Conservation (phyloP, 1,140 invertebrate genomes). For the Lasioglossum albipes region DNA sequence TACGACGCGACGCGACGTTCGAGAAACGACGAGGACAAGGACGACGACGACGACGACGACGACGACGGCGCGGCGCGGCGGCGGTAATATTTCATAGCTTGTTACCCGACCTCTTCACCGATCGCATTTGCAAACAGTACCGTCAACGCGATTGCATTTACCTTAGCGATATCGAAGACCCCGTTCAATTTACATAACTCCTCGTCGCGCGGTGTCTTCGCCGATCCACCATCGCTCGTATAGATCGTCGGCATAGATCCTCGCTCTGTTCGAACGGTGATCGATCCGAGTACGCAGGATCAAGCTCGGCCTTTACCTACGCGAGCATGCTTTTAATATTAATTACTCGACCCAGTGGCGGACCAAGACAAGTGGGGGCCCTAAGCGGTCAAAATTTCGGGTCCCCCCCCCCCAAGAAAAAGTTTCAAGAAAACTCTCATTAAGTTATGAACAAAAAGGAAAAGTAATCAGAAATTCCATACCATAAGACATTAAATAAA, state of each 20-base stretch:
- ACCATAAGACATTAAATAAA: too few relatives aligned
- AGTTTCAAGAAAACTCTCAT: too few relatives aligned
- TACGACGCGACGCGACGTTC: too few relatives aligned
- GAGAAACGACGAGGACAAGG: not conserved
- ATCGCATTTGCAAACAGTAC: conserved; percentile 7
- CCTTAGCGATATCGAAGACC: not conserved
- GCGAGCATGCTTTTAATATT: conserved; percentile 50
- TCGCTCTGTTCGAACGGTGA: conserved; percentile 19
- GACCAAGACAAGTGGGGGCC: too few relatives aligned
- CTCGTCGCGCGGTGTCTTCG: not conserved
- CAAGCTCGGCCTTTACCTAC: not conserved
- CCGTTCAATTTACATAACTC: conserved; percentile 26
- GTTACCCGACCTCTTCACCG: conserved; percentile 2
- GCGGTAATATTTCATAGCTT: conserved; percentile 12
- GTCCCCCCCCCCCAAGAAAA: too few relatives aligned
- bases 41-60: not conserved
- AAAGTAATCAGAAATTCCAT: too few relatives aligned
- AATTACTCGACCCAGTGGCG: too few relatives aligned
- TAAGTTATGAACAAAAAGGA: too few relatives aligned
- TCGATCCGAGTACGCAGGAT: conserved; percentile 11
- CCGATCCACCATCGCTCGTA: not conserved
- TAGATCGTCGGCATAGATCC: not conserved
- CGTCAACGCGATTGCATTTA: not conserved
- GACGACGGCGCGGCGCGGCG: not conserved
- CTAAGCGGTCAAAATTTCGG: too few relatives aligned